A percentile compares a stretch with the other conserved stretches of the same genome.
These are phyloP conservation scores for Trissonchulus latispiculum DNA, from an alignment of 2,888 invertebrate species.

Conservation along the genomic window DNA sequence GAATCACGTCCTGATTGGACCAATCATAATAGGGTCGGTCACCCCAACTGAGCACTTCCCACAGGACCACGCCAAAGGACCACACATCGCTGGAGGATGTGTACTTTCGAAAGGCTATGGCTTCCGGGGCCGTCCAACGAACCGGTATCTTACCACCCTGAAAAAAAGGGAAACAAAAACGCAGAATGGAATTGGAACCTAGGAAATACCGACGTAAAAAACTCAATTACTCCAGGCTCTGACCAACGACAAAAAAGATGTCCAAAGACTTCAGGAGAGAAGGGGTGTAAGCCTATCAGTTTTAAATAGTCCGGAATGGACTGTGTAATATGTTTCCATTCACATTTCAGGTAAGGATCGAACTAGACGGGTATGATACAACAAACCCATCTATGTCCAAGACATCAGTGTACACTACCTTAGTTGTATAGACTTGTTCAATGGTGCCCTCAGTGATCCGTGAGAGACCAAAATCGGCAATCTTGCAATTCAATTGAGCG, in stretches of 20 bases:
- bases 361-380: too few species aligned
- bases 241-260: too few species aligned
- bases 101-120: conserved; percentile 95
- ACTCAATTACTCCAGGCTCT: too few species aligned
- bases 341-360: too few species aligned
- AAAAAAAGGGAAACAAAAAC: conserved; percentile 32
- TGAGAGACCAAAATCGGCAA: conserved; percentile 96
- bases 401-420: too few species aligned
- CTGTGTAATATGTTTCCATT: too few species aligned
- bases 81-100: conserved; percentile 99
- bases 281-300: too few species aligned
- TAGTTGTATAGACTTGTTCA: conserved; percentile 42
- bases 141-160: conserved; percentile 97
- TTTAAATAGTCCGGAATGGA: too few species aligned
- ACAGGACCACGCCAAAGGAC: conserved; percentile 97
- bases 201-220: too few species aligned
- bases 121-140: conserved; percentile 96
- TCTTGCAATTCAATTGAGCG: conserved; percentile 92
- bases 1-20: conserved; percentile 98
- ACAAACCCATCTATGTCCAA: too few species aligned
- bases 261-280: too few species aligned
- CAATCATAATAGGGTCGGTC: conserved; percentile 99
- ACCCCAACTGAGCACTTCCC: conserved; percentile 99
- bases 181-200: too few species aligned
- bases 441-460: conserved; percentile 52